A percentile compares a stretch with the other conserved stretches of the same genome.
These are phyloP conservation scores for Hermodice carunculata DNA, from an alignment of 2,888 invertebrate genomes.

Conservation along the genomic window DNA sequence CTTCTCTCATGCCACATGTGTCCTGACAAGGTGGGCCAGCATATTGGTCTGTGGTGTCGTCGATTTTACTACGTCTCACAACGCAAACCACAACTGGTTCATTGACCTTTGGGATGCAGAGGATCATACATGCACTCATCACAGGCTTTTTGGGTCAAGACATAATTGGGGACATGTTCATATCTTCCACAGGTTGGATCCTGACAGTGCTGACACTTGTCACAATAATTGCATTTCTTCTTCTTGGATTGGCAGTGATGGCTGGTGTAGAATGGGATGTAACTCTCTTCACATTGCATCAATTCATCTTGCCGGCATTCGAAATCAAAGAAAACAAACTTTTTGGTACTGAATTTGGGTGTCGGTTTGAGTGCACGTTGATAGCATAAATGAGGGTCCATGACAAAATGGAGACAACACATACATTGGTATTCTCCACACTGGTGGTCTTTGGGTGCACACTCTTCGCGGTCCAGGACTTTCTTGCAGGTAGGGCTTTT, in stretches of 20 bases:
- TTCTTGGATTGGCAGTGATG: too few species aligned
- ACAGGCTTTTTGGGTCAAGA: neutral
- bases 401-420: too few species aligned
- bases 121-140: neutral
- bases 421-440: too few species aligned
- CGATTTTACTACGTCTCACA: neutral
- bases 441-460: too few species aligned
- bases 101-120: neutral
- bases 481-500: too few species aligned
- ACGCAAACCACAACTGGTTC: neutral
- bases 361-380: neutral
- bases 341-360: neutral
- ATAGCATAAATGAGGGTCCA: too few species aligned
- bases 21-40: neutral
- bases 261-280: neutral
- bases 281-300: neutral
- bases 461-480: too few species aligned
- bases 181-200: neutral
- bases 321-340: neutral
- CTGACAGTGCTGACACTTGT: neutral
- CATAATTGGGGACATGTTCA: neutral
- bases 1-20: constrained; percentile 1
- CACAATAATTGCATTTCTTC: neutral
- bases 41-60: neutral
- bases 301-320: neutral